Evolutionary conservation across 2,113 vertebrate species (phyloP), one percentile per base, ranked within the genome.

Genomic region (Bucco capensis): DNA sequence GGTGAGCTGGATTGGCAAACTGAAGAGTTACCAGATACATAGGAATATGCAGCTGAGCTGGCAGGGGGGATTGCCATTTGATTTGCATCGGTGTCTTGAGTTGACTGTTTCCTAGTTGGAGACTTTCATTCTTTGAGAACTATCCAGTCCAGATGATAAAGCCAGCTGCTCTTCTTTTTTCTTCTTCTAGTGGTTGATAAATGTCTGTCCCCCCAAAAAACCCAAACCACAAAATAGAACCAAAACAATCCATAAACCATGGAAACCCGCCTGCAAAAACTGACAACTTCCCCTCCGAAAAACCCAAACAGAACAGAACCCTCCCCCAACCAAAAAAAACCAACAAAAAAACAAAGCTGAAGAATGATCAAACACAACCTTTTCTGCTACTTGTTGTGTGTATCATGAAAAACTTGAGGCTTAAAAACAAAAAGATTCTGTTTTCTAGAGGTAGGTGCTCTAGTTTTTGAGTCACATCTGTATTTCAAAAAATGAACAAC

Each of bases 311-410:
- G 44, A 28, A 19, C 1, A 46, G 40, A 42, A 42, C 40, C 15
- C 40, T 15, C 40, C 40, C 40, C 40, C 40, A 42, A 42, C 11
- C 40, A 42, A 42, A 42, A 42, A 42, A 42, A 42, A 42, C 40
- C 40, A 70, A 42, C 14, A 62, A 74, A 42, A 11, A 42, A 42
- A 42, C 11, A 42, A 42, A 42, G 40, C 40, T 15, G 15, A 42
- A 42, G 11, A 42, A n/a, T n/a, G n/a, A n/a, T n/a, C n/a, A n/a
- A 46, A n/a, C 30, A 54, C 72, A 82, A 60, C 12, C 65, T 80
- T 94, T 88, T 73, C 77, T 92, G 40, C 35, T 69, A 81, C 75
- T 95, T 91, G 27, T n/a, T 93, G 56, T 89, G 73, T 44, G n/a
- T 72, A 44, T 58, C 25, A n/a, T 14, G 13, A 53, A 74, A 81